Evolutionary conservation across 2,888 invertebrate species (phyloP), one percentile per base, ranked within the genome.

Genomic region (Heteromyza rotundicornis): DNA sequence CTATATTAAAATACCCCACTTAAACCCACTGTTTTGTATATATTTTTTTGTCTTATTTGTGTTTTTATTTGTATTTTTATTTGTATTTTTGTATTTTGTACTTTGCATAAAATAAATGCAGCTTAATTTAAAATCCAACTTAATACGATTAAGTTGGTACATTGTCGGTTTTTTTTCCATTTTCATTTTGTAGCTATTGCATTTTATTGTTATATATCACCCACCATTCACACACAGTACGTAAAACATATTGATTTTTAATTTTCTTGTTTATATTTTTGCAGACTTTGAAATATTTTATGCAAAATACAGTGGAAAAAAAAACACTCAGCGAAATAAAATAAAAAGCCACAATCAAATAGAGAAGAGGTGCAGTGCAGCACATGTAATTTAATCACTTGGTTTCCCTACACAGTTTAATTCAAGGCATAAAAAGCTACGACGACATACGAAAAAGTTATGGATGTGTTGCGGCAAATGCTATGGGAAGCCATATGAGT

Each of bases 81-180:
- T 27, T 27, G 27, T 27, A 27, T 27, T 7, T 27, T 5, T 27
- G 10, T 40, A 40, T 40, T 40, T 40, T 40, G n/a, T 40, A 10
- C n/a, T n/a, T n/a, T 14, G 24, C 56, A 56, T 17, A 22, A 23
- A 16, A 14, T 56, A 17, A n/a, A 36, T n/a, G 20, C 44, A 24
- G 47, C 47, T 17, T 40, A 44, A 40, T 44, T 56, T 44, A 47
- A 77, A 75, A 75, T 75, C 78, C 78, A 76, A 75, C 76, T 75
- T 75, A 77, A 75, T 75, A 72, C 75, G 75, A 74, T 75, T 75
- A 75, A 76, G 75, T 75, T 77, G 69, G 75, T 75, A 75, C 12
- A n/a, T n/a, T n/a, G n/a, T n/a, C n/a, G n/a, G n/a, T n/a, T n/a
- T n/a, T n/a, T n/a, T n/a, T n/a, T n/a, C n/a, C n/a, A n/a, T n/a